Percentiles rank a stretch among this genome's conserved stretches.
phyloP scores from a whole-genome alignment of 2,797 vertebrate genomes.

The Syngnathus acus region DNA sequence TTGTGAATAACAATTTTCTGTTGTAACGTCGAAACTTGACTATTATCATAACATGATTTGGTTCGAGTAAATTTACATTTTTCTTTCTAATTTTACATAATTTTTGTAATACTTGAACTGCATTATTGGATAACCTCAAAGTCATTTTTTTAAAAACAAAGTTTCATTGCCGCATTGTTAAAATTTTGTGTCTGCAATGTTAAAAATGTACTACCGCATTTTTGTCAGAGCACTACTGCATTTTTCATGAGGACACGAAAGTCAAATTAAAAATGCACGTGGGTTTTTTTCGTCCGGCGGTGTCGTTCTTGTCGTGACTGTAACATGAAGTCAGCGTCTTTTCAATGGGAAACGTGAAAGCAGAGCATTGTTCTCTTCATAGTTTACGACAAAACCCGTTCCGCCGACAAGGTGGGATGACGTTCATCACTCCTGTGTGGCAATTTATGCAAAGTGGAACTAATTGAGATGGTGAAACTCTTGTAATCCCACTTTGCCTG shows the following conservation, averaged over 20 bases:
- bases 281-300: conserved; percentile 24
- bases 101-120: too few relatives aligned
- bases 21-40: too few relatives aligned
- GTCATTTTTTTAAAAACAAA: too few relatives aligned
- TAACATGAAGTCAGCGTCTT: conserved; percentile 64
- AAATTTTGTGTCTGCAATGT: too few relatives aligned
- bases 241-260: conserved; percentile 29
- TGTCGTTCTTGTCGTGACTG: conserved; percentile 50
- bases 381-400: conserved; percentile 54
- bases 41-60: too few relatives aligned
- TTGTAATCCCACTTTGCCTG: background rate
- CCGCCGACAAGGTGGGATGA: conserved; percentile 36
- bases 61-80: too few relatives aligned
- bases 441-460: background rate
- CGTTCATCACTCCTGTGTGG: background rate
- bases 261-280: conserved; percentile 11
- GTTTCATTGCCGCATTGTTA: too few relatives aligned
- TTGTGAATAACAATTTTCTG: too few relatives aligned
- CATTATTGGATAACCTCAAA: too few relatives aligned
- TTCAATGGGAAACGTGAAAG: conserved; percentile 55
- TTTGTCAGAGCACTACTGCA: too few relatives aligned
- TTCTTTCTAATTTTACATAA: too few relatives aligned
- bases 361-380: conserved; percentile 68
- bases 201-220: too few relatives aligned
- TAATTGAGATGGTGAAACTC: background rate